A percentile compares a stretch with the other conserved stretches of the same genome.
These are phyloP conservation scores for Phoenicopterus ruber DNA, from an alignment of 2,113 vertebrate species.

Conservation along the genomic window DNA sequence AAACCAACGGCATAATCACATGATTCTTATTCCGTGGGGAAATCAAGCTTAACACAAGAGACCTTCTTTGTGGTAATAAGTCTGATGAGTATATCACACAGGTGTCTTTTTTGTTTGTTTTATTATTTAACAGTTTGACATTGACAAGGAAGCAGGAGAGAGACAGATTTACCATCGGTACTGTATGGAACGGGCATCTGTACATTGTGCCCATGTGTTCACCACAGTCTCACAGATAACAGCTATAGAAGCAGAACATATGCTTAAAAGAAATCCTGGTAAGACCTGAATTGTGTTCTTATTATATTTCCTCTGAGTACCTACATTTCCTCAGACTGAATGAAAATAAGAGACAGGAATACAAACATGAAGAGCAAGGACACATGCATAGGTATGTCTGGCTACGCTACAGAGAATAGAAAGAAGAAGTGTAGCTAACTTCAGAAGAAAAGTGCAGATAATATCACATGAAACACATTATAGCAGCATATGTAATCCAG, in stretches of 20 bases:
- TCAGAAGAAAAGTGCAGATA: background rate
- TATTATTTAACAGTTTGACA: constrained; percentile 81
- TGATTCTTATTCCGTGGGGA: background rate
- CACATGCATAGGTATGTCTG: background rate
- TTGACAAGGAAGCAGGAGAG: constrained; percentile 94
- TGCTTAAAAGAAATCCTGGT: constrained; percentile 92
- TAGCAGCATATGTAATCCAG: background rate
- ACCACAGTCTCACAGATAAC: constrained; percentile 97
- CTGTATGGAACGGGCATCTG: constrained; percentile 91
- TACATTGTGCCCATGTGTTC: constrained; percentile 92
- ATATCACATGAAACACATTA: background rate
- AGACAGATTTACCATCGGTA: constrained; percentile 96
- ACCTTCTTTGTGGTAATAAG: background rate
- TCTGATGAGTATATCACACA: background rate
- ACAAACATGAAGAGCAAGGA: background rate
- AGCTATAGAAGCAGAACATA: constrained; percentile 90
- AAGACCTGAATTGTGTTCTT: background rate
- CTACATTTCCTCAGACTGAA: background rate
- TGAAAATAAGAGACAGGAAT: background rate
- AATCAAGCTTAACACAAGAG: background rate
- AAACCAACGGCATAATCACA: background rate
- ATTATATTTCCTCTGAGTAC: background rate
- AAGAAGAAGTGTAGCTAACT: too few relatives aligned
- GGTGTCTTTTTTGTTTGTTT: background rate
- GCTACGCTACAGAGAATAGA: background rate